Percentiles rank a stretch among this genome's conserved stretches.
Evolutionary conservation across 2,113 vertebrate species (phyloP).

Genomic region (Saimiri boliviensis): DNA sequence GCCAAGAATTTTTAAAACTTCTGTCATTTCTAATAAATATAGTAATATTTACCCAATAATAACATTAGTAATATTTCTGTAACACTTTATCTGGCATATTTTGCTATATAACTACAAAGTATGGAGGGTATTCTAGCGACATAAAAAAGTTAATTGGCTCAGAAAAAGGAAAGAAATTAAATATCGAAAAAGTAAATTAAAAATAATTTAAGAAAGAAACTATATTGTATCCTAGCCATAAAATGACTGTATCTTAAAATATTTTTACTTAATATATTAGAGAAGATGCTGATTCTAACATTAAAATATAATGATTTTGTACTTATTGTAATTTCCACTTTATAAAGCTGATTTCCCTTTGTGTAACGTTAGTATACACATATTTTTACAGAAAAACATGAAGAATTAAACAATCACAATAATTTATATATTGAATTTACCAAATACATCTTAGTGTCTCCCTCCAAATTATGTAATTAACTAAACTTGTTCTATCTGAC

Average conservation of each 20-base stretch:
- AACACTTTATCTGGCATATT: background rate
- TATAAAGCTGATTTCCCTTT: conserved; percentile 10
- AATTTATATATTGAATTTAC: background rate
- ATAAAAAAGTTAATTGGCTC: background rate
- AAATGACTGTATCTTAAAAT: conserved; percentile 21
- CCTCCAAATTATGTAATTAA: background rate
- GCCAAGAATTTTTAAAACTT: conserved; percentile 8
- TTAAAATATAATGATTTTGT: conserved; percentile 23
- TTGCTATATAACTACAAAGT: conserved; percentile 45
- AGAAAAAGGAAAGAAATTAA: conserved; percentile 43
- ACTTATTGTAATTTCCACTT: background rate
- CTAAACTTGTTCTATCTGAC: background rate
- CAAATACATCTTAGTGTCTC: background rate
- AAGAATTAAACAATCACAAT: conserved; percentile 18
- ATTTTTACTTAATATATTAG: conserved; percentile 28
- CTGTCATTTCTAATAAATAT: background rate
- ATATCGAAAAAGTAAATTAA: background rate
- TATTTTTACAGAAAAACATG: conserved; percentile 27
- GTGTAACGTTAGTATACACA: background rate
- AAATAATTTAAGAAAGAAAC: conserved; percentile 9
- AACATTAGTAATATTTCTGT: background rate
- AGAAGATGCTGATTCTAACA: background rate
- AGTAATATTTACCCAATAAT: background rate
- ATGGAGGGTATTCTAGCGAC: background rate
- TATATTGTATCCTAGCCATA: background rate